Conservation (phyloP, 1,140 invertebrate species). For the Euglossa dilemma region DNA sequence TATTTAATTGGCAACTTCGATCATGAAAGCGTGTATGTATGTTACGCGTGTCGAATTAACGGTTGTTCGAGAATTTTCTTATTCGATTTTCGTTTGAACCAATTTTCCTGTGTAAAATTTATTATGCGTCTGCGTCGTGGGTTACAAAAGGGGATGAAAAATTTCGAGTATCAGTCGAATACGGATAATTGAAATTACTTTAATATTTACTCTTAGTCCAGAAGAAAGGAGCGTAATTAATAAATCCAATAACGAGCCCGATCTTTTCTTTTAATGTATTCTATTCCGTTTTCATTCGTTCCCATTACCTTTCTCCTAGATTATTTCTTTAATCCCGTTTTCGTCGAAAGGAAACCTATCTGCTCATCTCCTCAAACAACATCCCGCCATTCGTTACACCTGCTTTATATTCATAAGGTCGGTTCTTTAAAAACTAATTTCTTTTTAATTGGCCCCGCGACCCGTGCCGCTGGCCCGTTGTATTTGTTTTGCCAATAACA, state of each 20-base stretch:
- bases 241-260: no score
- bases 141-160: no score
- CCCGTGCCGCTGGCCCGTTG: background rate
- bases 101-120: no score
- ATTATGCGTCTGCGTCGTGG: no score
- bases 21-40: no score
- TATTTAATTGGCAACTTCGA: background rate
- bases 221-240: no score
- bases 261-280: background rate
- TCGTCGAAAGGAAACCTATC: background rate
- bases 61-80: no score
- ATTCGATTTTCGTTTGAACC: no score
- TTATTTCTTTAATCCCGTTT: background rate
- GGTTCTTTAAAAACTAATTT: slow-evolving; percentile 29
- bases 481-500: slow-evolving; percentile 8
- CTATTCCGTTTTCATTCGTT: background rate
- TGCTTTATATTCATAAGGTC: slow-evolving; percentile 26
- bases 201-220: no score
- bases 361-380: background rate
- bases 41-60: no score
- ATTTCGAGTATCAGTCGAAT: no score
- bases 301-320: background rate
- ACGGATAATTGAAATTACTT: no score
- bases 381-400: background rate
- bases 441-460: slow-evolving; percentile 19